Evolutionary conservation across 2,888 invertebrate genomes (phyloP).

Genomic region (Onchidella celtica): DNA sequence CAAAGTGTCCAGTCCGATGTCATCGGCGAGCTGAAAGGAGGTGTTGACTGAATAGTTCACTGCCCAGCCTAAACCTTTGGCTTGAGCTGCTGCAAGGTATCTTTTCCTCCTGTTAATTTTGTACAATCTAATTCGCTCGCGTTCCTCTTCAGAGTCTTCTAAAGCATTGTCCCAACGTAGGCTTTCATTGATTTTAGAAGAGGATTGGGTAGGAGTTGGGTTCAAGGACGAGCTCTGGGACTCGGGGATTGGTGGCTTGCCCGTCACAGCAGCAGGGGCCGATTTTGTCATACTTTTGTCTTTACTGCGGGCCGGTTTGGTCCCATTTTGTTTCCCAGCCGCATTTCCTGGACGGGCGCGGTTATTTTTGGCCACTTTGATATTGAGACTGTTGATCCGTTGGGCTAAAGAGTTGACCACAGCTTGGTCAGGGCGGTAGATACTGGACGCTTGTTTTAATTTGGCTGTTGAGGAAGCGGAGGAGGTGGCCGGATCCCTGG

Average conservation of each 20-base stretch:
- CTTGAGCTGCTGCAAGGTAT: conserved; percentile 74
- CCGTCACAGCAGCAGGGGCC: not conserved
- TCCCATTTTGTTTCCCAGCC: conserved; percentile 6
- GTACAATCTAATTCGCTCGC: conserved; percentile 70
- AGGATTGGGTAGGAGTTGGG: not conserved
- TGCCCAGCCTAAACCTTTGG: conserved; percentile 72
- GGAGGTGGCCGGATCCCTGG: not conserved
- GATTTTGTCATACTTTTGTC: conserved; percentile 26
- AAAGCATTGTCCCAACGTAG: conserved; percentile 73
- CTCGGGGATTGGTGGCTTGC: not conserved
- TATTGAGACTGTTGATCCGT: conserved; percentile 1
- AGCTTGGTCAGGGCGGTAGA: not conserved
- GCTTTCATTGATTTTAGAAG: conserved; percentile 59
- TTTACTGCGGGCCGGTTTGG: not conserved
- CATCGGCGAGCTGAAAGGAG: conserved; percentile 64
- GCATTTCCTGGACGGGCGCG: not conserved
- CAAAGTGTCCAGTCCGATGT: conserved; percentile 56
- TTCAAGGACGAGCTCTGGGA: not conserved
- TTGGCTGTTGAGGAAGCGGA: not conserved
- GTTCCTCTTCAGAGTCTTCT: conserved; percentile 69
- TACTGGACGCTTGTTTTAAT: not conserved
- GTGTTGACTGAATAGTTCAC: conserved; percentile 61
- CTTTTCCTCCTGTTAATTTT: conserved; percentile 77
- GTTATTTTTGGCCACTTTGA: conserved; percentile 32
- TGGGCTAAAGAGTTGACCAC: conserved; percentile 25